These are phyloP conservation scores for Megalopta genalis DNA, from an alignment of 1,140 invertebrate genomes.

Conservation along the genomic window DNA sequence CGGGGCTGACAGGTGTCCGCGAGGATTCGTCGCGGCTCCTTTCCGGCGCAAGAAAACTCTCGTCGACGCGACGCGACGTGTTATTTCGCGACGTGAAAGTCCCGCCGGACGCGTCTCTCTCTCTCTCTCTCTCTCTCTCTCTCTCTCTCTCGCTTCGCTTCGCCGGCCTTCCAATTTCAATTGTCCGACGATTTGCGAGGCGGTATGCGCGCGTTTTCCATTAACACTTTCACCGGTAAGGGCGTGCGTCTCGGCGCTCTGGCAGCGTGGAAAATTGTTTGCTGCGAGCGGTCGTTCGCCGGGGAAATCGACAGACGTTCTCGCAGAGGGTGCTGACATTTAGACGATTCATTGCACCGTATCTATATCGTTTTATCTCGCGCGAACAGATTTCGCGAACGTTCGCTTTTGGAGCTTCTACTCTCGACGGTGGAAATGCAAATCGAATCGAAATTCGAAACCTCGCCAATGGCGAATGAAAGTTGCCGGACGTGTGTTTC, in stretches of 20 bases:
- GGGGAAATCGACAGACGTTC: background rate
- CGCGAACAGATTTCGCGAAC: too few species aligned
- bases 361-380: too few species aligned
- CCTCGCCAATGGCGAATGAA: too few species aligned
- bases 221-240: background rate
- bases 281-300: background rate
- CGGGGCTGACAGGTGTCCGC: background rate
- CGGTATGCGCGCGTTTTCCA: background rate
- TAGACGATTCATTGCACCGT: background rate
- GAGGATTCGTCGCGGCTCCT: background rate
- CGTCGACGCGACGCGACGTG: background rate
- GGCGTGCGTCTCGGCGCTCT: background rate
- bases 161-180: slow-evolving; percentile 8
- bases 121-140: background rate
- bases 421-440: too few species aligned
- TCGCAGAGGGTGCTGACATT: background rate
- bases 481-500: too few species aligned
- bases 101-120: background rate
- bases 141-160: background rate
- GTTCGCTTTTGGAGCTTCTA: too few species aligned
- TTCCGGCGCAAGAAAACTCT: slow-evolving; percentile 6
- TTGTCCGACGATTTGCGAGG: background rate
- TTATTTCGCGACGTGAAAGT: slow-evolving; percentile 22
- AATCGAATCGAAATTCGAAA: too few species aligned
- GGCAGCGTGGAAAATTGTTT: too few species aligned